Conservation (phyloP, 2,797 vertebrate genomes). For the Thunnus albacares region DNA sequence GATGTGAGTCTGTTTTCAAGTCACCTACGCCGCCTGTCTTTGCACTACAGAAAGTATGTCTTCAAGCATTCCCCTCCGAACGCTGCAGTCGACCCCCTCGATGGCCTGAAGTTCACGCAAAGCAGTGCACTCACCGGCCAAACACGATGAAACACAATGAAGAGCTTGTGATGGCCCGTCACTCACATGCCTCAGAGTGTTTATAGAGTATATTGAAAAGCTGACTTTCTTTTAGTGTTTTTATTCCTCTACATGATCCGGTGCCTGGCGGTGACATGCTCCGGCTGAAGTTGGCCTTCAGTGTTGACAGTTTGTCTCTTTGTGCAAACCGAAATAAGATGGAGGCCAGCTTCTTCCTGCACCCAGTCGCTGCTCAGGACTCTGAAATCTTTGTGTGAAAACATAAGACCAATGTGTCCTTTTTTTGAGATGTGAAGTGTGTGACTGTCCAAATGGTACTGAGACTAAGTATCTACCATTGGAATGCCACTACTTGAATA, state of each 20-base stretch:
- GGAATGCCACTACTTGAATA: conserved; percentile 71
- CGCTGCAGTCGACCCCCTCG: conserved; percentile 11
- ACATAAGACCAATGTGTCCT: conserved; percentile 14
- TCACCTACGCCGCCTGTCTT: conserved; percentile 13
- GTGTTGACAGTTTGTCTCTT: conserved; percentile 9
- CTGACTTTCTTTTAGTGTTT: conserved; percentile 43
- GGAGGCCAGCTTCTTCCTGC: conserved; percentile 28
- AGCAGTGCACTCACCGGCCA: conserved; percentile 9
- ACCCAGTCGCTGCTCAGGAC: conserved; percentile 24
- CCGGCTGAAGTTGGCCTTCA: conserved; percentile 36
- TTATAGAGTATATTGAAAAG: conserved; percentile 17
- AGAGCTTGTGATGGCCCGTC: conserved; percentile 38
- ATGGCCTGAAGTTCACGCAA: conserved; percentile 31
- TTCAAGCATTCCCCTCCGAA: conserved; percentile 61
- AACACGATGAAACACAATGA: neutral
- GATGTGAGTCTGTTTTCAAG: neutral
- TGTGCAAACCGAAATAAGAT: conserved; percentile 2
- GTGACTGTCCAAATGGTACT: conserved; percentile 59
- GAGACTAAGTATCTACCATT: conserved; percentile 42
- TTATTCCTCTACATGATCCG: conserved; percentile 23
- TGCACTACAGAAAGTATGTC: conserved; percentile 43
- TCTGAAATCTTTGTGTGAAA: conserved; percentile 25
- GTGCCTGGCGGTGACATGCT: conserved; percentile 37
- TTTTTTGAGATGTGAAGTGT: conserved; percentile 41
- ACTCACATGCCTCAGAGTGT: conserved; percentile 34